These are phyloP conservation scores for Hydrophis major DNA, from an alignment of 2,797 vertebrate genomes.

Conservation along the genomic window DNA sequence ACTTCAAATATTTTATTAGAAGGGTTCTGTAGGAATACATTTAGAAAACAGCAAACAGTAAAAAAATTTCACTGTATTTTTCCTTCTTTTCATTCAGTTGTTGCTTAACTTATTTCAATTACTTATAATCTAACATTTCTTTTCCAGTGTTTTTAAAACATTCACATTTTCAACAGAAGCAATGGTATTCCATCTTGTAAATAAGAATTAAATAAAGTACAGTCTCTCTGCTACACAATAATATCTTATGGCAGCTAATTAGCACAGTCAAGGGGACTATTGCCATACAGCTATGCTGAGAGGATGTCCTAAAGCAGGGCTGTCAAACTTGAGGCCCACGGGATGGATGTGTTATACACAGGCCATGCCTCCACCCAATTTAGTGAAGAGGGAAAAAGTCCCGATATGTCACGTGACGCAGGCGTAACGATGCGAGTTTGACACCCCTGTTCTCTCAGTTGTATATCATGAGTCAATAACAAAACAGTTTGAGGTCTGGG, in stretches of 20 bases:
- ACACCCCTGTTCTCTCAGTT: not conserved
- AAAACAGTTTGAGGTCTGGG: not conserved
- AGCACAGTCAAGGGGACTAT: not conserved
- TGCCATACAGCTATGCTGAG: not conserved
- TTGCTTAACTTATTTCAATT: not conserved
- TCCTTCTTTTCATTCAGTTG: not conserved
- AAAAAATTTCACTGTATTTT: slow-evolving; percentile 10
- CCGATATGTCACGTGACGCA: too few relatives aligned
- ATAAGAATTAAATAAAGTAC: not conserved
- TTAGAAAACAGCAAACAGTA: slow-evolving; percentile 49
- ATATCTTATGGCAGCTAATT: not conserved
- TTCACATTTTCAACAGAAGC: not conserved
- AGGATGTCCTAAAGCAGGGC: not conserved
- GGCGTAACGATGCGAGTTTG: too few relatives aligned
- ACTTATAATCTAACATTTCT: not conserved
- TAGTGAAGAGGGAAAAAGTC: too few relatives aligned
- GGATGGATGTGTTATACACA: too few relatives aligned
- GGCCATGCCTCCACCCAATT: too few relatives aligned
- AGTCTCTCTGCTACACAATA: not conserved
- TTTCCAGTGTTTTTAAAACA: not conserved
- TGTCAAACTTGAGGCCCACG: too few relatives aligned
- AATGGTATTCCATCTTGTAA: not conserved
- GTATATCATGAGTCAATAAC: not conserved
- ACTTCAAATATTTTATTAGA: slow-evolving; percentile 53
- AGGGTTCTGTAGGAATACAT: slow-evolving; percentile 56